Conservation (phyloP, 2,888 invertebrate genomes). For the Magallana nippona region DNA sequence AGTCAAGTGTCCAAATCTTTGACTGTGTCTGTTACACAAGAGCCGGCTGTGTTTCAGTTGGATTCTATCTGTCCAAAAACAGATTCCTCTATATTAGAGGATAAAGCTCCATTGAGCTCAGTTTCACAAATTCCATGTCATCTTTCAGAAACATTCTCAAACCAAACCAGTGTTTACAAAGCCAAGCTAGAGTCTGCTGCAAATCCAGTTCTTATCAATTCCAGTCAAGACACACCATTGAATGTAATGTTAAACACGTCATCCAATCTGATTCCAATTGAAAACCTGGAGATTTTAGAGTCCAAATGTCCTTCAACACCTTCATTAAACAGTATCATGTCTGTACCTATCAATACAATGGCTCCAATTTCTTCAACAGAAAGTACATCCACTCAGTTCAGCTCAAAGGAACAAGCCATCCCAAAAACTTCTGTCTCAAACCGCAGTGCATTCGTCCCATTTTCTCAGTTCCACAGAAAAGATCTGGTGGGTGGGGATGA, state of each 20-base stretch:
- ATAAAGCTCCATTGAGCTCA: not conserved
- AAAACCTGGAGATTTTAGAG: not conserved
- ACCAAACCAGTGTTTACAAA: not conserved
- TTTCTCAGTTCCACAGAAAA: constrained; percentile 60
- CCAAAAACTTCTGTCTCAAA: constrained; percentile 58
- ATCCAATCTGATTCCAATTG: not conserved
- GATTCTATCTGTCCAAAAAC: not conserved
- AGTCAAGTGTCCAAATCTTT: not conserved
- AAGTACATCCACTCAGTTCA: not conserved
- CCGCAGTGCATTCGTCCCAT: constrained; percentile 75
- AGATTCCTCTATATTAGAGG: not conserved
- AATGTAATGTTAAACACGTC: not conserved
- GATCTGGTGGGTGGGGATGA: constrained; percentile 41
- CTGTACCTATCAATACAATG: not conserved
- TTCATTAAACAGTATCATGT: not conserved
- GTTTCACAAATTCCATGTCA: not conserved
- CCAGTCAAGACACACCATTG: not conserved
- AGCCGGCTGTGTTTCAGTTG: not conserved
- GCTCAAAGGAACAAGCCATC: constrained; percentile 16
- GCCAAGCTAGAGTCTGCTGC: not conserved
- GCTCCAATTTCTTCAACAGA: not conserved
- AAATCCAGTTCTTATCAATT: not conserved
- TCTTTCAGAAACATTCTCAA: not conserved
- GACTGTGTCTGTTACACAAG: not conserved
- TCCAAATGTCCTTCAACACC: not conserved